These are phyloP conservation scores for Actenoides lindsayi DNA, from an alignment of 2,113 vertebrate genomes.

Conservation along the genomic window DNA sequence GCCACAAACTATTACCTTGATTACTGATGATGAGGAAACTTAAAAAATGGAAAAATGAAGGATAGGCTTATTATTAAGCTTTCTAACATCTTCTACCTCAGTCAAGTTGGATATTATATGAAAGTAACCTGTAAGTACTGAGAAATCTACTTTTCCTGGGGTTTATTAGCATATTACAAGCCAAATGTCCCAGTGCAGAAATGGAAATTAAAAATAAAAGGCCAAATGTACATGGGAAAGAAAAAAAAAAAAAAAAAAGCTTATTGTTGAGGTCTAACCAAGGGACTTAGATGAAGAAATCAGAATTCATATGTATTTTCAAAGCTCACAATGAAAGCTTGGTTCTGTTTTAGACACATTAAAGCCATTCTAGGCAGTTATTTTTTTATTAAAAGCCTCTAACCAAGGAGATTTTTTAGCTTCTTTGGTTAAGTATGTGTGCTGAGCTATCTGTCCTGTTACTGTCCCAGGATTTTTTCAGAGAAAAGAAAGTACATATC, in stretches of 20 bases:
- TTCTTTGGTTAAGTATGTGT: not conserved
- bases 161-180: not conserved
- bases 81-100: not conserved
- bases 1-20: not conserved
- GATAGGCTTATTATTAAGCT: not conserved
- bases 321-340: not conserved
- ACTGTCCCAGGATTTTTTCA: not conserved
- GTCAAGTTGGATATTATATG: not conserved
- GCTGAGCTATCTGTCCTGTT: not conserved
- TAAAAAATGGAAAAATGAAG: not conserved
- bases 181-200: not conserved
- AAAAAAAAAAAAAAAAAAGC: fast-evolving
- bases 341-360: not conserved
- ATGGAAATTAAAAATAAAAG: not conserved
- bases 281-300: not conserved
- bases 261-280: not conserved
- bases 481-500: not conserved
- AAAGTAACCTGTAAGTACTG: not conserved
- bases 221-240: not conserved
- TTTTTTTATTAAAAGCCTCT: not conserved
- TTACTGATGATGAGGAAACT: not conserved
- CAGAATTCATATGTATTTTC: not conserved
- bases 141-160: not conserved
- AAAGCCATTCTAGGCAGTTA: not conserved
- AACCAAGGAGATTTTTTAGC: not conserved